Base-by-base conservation (phyloP, 2,888 invertebrate genomes). In the Euzetes globulus region DNA sequence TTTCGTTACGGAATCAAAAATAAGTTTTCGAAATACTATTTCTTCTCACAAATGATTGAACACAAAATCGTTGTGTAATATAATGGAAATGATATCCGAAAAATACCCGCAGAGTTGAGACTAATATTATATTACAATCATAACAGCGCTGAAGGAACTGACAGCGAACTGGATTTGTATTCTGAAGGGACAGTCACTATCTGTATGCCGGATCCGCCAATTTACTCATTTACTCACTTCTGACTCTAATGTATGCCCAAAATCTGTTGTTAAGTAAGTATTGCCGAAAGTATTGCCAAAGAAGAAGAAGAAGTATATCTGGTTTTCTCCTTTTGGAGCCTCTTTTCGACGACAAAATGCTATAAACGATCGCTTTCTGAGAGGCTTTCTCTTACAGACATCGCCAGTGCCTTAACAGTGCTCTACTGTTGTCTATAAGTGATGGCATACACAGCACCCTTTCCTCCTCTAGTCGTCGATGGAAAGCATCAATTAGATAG, bases 181-280 rank as follows among this genome's bases (percentile, higher is more conserved):
- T 33, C 33, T 33, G 33, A 7, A 33, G 33, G 33, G 33, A 33
- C 33, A 33, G 33, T 33, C 5, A 33, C 19, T 7, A 19, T 47
- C 3, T 47, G 58, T 22, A 22, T 22, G 15, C 19, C 19, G 29
- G 15, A 29, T 29, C 22, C 19, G 9, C 27, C 60, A 60, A 60
- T 60, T 60, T 60, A 60, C 60, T 60, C 60, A 60, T 60, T 60
- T 60, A 60, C 60, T 60, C 58, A 25, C 22, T 19, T 58, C 19
- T 25, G 15, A 15, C 15, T 9, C 33, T 33, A 33, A 33, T 33
- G 7, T 33, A 33, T 33, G 4, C 33, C 33, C 33, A 33, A 33
- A 33, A 33, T 33, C 33, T 33, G 33, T 33, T 33, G 33, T 33
- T 33, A 33, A 33, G 33, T 33, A 33, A n/a, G 52, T 52, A n/a